These are phyloP conservation scores for Euleptes europaea DNA, from an alignment of 2,113 vertebrate species.

Conservation along the genomic window DNA sequence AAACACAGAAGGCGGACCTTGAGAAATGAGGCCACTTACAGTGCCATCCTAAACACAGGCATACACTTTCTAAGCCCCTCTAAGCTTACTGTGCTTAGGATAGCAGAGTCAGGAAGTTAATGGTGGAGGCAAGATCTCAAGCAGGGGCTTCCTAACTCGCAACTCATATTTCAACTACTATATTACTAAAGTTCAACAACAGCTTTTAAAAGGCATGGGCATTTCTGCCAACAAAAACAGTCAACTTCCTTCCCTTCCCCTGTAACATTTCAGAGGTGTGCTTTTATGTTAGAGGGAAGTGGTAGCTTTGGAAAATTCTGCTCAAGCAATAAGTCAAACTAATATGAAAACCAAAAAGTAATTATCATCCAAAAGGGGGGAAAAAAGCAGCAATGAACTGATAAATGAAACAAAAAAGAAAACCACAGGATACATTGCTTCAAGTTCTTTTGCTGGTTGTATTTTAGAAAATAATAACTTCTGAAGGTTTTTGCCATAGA, in stretches of 20 bases:
- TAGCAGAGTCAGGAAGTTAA: neutral
- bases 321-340: neutral
- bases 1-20: neutral
- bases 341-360: neutral
- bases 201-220: neutral
- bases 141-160: neutral
- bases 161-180: too few species aligned
- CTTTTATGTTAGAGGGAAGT: neutral
- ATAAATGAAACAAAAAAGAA: neutral
- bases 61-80: too few species aligned
- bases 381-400: neutral
- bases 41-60: too few species aligned
- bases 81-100: too few species aligned
- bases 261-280: neutral
- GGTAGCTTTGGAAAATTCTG: neutral
- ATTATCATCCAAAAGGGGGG: neutral
- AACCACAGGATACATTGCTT: neutral
- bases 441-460: neutral
- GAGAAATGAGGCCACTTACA: neutral
- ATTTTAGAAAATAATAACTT: neutral
- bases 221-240: neutral
- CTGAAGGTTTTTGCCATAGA: neutral
- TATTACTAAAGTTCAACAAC: neutral
- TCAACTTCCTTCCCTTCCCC: neutral
- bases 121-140: neutral